phyloP scores from a whole-genome alignment of 1,140 invertebrate species.

The Ceratitis capitata region DNA sequence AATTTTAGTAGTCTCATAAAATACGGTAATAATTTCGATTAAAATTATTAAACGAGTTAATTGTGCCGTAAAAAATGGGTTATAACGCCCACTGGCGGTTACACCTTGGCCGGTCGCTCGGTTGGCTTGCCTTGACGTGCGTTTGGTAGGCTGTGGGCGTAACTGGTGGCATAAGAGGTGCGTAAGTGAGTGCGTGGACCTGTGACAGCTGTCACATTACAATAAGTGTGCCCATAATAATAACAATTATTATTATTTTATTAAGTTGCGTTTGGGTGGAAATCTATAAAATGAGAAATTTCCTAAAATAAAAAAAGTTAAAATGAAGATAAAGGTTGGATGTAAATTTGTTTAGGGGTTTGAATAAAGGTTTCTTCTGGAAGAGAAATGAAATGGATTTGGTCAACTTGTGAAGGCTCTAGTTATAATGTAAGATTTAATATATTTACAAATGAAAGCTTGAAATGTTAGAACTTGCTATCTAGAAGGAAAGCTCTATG shows the following conservation, averaged over 20 bases:
- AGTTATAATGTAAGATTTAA: too few species aligned
- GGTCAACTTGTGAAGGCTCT: too few species aligned
- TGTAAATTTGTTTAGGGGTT: background rate
- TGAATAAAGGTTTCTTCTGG: background rate
- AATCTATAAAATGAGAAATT: background rate
- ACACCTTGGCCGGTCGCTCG: too few species aligned
- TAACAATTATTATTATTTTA: constrained; percentile 29
- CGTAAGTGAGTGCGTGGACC: background rate
- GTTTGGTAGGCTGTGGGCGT: background rate
- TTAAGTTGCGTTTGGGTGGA: background rate
- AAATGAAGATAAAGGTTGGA: background rate
- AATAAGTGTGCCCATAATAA: background rate
- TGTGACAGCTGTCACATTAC: constrained; percentile 14
- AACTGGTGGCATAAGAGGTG: background rate
- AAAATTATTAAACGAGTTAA: constrained; percentile 30
- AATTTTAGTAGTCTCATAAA: constrained; percentile 1
- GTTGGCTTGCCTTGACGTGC: background rate
- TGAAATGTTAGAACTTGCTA: too few species aligned
- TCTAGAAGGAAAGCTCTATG: too few species aligned
- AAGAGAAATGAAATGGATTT: too few species aligned
- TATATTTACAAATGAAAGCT: too few species aligned
- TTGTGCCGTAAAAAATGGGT: constrained; percentile 11
- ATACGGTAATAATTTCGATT: constrained; percentile 29
- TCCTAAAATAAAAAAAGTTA: background rate
- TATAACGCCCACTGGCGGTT: background rate